A percentile compares a stretch with the other conserved stretches of the same genome.
Conservation (phyloP, 2,888 invertebrate genomes). For the Caenorhabditis doughertyi region DNA sequence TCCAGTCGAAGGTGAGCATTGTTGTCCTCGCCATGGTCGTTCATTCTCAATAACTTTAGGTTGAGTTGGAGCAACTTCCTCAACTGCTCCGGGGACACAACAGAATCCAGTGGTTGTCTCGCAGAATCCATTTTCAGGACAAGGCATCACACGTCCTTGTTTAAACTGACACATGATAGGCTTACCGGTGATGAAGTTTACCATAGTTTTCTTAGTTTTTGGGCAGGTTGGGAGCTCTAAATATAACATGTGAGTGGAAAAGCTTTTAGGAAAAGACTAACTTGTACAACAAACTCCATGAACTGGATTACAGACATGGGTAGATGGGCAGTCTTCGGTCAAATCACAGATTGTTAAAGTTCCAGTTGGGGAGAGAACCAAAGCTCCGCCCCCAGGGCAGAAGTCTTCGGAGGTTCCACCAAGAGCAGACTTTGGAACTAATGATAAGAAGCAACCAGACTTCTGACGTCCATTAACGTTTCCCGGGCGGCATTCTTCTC, state of each 20-base stretch:
- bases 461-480: slow-evolving; percentile 73
- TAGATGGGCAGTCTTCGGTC: slow-evolving; percentile 72
- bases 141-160: slow-evolving; percentile 66
- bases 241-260: not conserved
- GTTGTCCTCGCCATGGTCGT: slow-evolving; percentile 65
- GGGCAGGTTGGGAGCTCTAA: slow-evolving; percentile 79
- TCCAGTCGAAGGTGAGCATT: slow-evolving; percentile 59
- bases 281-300: slow-evolving; percentile 80
- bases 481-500: slow-evolving; percentile 76
- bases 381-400: slow-evolving; percentile 80
- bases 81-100: slow-evolving; percentile 62
- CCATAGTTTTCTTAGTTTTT: slow-evolving; percentile 74
- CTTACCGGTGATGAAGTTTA: slow-evolving; percentile 72
- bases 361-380: slow-evolving; percentile 70
- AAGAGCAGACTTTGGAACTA: slow-evolving; percentile 32
- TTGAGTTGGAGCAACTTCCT: slow-evolving; percentile 6
- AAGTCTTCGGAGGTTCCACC: slow-evolving; percentile 66
- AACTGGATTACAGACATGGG: slow-evolving; percentile 78
- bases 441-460: slow-evolving; percentile 73
- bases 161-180: slow-evolving; percentile 78
- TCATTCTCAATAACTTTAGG: slow-evolving; percentile 37
- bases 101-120: slow-evolving; percentile 78
- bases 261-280: slow-evolving; percentile 5
- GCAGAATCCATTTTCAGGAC: slow-evolving; percentile 74
- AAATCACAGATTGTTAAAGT: slow-evolving; percentile 75